These are phyloP conservation scores for Cosmia pyralina DNA, from an alignment of 2,888 invertebrate genomes.

Conservation along the genomic window DNA sequence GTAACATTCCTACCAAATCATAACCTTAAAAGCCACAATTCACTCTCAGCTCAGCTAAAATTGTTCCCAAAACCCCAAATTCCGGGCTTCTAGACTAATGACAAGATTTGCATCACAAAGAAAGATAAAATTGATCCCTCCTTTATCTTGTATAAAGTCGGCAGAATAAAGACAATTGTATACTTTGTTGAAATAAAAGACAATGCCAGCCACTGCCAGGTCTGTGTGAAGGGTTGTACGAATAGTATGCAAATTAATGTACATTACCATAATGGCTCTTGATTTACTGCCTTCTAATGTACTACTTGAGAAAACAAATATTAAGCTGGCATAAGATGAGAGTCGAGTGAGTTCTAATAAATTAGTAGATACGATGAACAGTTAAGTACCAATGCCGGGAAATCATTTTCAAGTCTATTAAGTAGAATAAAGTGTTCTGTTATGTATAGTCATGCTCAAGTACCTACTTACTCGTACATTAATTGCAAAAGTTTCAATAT, in stretches of 20 bases:
- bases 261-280: constrained; percentile 59
- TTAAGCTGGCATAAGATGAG: constrained; percentile 24
- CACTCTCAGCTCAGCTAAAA: constrained; percentile 22
- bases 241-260: constrained; percentile 47
- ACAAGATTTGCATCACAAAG: constrained; percentile 59
- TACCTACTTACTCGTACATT: neutral
- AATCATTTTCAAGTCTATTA: neutral
- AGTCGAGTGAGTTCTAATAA: constrained; percentile 10
- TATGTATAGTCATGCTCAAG: neutral
- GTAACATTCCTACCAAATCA: constrained; percentile 6
- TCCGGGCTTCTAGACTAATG: constrained; percentile 48
- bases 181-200: constrained; percentile 46
- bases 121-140: constrained; percentile 51
- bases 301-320: constrained; percentile 41
- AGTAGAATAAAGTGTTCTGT: neutral
- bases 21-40: constrained; percentile 27
- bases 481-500: neutral
- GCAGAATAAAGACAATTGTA: constrained; percentile 50
- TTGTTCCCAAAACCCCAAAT: constrained; percentile 37
- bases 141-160: constrained; percentile 45
- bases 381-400: neutral
- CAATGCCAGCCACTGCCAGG: constrained; percentile 48
- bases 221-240: constrained; percentile 46
- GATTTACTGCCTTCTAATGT: constrained; percentile 45
- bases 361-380: neutral